These are phyloP conservation scores for Dendrolimus punctatus DNA, from an alignment of 1,140 invertebrate genomes.

Conservation along the genomic window DNA sequence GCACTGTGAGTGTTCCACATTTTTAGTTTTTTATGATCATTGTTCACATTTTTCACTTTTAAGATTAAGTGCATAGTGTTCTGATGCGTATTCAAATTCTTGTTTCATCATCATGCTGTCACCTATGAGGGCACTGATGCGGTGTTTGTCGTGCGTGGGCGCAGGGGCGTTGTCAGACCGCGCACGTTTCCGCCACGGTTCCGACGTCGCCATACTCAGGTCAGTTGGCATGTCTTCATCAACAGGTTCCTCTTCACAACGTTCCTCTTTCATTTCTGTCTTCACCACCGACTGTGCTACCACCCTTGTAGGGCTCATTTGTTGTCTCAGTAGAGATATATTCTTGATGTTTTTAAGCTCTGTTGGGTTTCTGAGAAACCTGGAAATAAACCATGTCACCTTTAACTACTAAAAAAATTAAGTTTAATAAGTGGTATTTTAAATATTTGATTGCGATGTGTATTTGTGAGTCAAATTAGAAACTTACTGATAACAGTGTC, in stretches of 20 bases:
- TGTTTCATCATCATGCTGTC: slow-evolving; percentile 65
- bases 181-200: slow-evolving; percentile 62
- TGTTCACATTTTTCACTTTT: slow-evolving; percentile 72
- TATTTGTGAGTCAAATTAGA: slow-evolving; percentile 5
- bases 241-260: slow-evolving; percentile 65
- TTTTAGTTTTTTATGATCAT: slow-evolving; percentile 41
- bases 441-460: background rate
- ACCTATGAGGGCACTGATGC: slow-evolving; percentile 67
- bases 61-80: slow-evolving; percentile 63
- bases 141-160: slow-evolving; percentile 60
- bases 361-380: slow-evolving; percentile 90
- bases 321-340: slow-evolving; percentile 89
- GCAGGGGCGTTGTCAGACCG: slow-evolving; percentile 44
- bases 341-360: slow-evolving; percentile 95
- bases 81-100: slow-evolving; percentile 57
- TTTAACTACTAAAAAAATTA: slow-evolving; percentile 5
- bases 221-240: slow-evolving; percentile 79
- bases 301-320: slow-evolving; percentile 80
- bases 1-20: slow-evolving; percentile 33
- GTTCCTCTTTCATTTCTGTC: slow-evolving; percentile 73
- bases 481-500: slow-evolving; percentile 96
- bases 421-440: background rate
- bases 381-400: slow-evolving; percentile 59
- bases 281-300: slow-evolving; percentile 55
- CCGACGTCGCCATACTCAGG: slow-evolving; percentile 74